Base-by-base conservation (phyloP, 1,140 invertebrate genomes). In the Rhynchophorus ferrugineus region DNA sequence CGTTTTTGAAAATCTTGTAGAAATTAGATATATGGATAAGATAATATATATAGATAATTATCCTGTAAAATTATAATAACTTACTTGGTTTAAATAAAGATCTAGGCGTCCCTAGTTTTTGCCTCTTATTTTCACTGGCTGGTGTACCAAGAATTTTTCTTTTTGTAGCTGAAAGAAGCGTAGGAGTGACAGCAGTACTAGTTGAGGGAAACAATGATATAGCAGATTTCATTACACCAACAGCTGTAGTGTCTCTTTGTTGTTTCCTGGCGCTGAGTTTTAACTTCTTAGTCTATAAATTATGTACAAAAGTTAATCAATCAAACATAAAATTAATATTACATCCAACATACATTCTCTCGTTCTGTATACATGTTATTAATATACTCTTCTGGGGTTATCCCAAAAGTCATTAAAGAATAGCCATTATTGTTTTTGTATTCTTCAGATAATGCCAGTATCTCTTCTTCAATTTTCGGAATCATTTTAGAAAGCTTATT, bases 391-490 rank as follows among this genome's bases (percentile, higher is more conserved):
- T 59, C 43, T 9, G 65, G 37, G 2, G 57, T 56, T 42, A 76
- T 66, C 1, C 83, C 83, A 52, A 79, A 67, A 1, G 83, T 72
- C 1, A 73, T 72, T 57, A 85, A 85, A 0, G 59, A 51, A 1
- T 65, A 68, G 1, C 75, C 73, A 33, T 75, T 71, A 14, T 66
- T 65, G 60, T 80, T 74, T 41, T 13, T 36, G 61, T 78, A 84
- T 2, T 77, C 65, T n/a, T 71, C 57, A 17, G 77, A 73, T 24
- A 79, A 48, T 1, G 75, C 68, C 1, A 67, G 69, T 0, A 86
- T 73, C 62, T 81, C 73, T 2, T 72, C 71, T 66, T 85, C 81
- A 18, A 85, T 77, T 69, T 84, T 83, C 7, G 62, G 61, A 3
- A 68, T 58, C 34, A 49, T 33, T 45, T 59, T 79, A 1, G 80